These are phyloP conservation scores for Venustaconcha ellipsiformis DNA, from an alignment of 1,140 invertebrate species.

Conservation along the genomic window DNA sequence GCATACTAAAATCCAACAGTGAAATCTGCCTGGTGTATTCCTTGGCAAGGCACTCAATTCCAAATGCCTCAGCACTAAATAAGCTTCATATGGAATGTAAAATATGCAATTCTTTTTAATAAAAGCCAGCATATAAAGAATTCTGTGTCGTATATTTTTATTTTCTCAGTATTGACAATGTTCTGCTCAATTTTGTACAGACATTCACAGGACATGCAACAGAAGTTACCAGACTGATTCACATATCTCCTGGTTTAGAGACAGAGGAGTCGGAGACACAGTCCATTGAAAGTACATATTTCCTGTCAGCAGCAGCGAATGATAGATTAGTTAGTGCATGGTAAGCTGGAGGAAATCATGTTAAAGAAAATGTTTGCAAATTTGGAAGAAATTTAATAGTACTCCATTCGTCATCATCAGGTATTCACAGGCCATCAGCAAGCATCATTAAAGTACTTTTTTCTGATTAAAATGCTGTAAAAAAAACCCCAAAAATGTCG, in stretches of 20 bases:
- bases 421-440: not conserved
- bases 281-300: constrained; percentile 67
- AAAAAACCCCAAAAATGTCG: too few relatives aligned
- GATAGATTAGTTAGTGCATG: constrained; percentile 76
- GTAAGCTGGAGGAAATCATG: constrained; percentile 63
- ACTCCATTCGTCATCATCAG: not conserved
- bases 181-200: constrained; percentile 35
- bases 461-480: not conserved
- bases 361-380: not conserved
- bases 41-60: too few relatives aligned
- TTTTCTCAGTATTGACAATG: not conserved
- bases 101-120: not conserved
- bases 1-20: too few relatives aligned
- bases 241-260: constrained; percentile 59
- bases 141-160: not conserved
- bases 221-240: constrained; percentile 74
- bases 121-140: not conserved
- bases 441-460: not conserved
- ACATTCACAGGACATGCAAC: constrained; percentile 78
- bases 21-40: too few relatives aligned
- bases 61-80: not conserved
- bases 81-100: not conserved
- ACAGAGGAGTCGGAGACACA: constrained; percentile 26
- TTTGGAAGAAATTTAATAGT: not conserved
- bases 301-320: constrained; percentile 75